phyloP scores from a whole-genome alignment of 2,113 vertebrate species.

The Tylochromis polylepis region DNA sequence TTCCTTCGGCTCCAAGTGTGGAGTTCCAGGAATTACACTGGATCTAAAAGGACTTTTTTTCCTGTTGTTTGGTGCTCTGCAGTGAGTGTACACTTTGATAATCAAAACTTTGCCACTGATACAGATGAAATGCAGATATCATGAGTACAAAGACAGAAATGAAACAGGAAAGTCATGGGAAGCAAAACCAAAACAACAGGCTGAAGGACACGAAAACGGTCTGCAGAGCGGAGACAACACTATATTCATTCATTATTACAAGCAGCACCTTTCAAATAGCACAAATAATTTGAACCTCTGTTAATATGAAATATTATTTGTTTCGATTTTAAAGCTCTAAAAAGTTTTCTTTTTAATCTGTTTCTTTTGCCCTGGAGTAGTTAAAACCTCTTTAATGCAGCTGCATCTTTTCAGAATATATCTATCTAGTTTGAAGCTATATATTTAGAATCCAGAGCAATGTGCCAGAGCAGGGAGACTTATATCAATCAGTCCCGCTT shows the following conservation, averaged over 20 bases:
- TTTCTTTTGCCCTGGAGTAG: not conserved
- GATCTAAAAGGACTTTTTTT: not conserved
- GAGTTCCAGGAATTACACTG: not conserved
- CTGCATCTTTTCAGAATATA: not conserved
- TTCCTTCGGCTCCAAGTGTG: not conserved
- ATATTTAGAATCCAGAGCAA: not conserved
- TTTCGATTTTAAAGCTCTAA: not conserved
- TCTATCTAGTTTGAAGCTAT: not conserved
- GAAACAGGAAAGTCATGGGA: not conserved
- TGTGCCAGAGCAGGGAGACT: not conserved
- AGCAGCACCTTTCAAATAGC: not conserved
- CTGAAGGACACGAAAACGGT: not conserved
- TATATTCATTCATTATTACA: not conserved
- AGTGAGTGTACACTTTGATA: not conserved
- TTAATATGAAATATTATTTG: not conserved
- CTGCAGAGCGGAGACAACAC: not conserved
- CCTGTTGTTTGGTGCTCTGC: not conserved
- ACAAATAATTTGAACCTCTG: not conserved
- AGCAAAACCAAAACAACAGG: not conserved
- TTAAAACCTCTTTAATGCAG: not conserved
- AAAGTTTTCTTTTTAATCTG: not conserved
- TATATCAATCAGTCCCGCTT: slow-evolving; percentile 3
- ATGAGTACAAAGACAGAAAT: not conserved
- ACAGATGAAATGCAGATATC: not conserved
- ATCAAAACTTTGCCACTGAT: not conserved